phyloP scores from a whole-genome alignment of 92 coral and sea anemone species.

The Zoanthus gigantus region DNA sequence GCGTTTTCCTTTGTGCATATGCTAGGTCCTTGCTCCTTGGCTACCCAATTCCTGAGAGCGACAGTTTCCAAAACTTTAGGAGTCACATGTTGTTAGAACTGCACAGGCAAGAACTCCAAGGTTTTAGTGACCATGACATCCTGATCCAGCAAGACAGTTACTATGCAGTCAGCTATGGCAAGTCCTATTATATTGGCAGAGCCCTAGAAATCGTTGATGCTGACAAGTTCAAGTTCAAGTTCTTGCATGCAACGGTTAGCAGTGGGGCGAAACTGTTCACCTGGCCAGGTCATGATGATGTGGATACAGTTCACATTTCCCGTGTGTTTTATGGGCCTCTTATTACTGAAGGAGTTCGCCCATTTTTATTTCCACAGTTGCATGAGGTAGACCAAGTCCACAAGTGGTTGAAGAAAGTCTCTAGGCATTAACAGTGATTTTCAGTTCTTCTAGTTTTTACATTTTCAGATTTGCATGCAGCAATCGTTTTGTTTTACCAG shows the following conservation, averaged over 20 bases:
- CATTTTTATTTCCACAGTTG: constrained; percentile 22
- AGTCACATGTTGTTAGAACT: constrained; percentile 44
- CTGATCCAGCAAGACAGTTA: constrained; percentile 21
- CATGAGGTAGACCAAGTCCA: constrained; percentile 36
- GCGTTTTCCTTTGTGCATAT: constrained; percentile 45
- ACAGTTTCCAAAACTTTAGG: constrained; percentile 31
- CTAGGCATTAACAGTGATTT: constrained; percentile 7
- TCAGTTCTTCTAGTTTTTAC: not conserved
- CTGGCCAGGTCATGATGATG: constrained; percentile 32
- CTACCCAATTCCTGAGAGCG: constrained; percentile 19
- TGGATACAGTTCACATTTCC: constrained; percentile 26
- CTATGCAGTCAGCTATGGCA: constrained; percentile 47
- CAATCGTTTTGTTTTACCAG: not conserved
- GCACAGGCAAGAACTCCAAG: constrained; percentile 37
- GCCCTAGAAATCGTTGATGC: constrained; percentile 41
- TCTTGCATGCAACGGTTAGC: constrained; percentile 27
- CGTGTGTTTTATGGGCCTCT: constrained; percentile 37
- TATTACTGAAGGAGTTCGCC: constrained; percentile 28
- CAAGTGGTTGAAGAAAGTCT: constrained; percentile 5
- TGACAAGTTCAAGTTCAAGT: constrained; percentile 37
- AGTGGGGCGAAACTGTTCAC: constrained; percentile 31
- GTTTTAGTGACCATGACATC: constrained; percentile 17
- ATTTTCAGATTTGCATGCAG: constrained; percentile 1
- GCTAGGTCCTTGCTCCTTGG: constrained; percentile 32
- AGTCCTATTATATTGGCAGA: constrained; percentile 47